These are phyloP conservation scores for Sialis fuliginosa DNA, from an alignment of 2,888 invertebrate species.

Conservation along the genomic window DNA sequence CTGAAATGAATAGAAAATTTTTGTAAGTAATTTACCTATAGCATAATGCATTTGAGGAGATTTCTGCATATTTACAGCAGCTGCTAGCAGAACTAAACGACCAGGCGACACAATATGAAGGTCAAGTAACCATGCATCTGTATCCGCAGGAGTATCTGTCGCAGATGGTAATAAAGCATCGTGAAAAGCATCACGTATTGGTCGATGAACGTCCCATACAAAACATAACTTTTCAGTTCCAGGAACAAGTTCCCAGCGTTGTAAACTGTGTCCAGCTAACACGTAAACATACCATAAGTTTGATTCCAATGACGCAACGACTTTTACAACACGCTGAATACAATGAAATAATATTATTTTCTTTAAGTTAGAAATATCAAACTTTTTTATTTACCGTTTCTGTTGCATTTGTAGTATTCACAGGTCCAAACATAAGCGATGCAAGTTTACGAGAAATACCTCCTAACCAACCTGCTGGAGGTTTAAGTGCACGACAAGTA, in stretches of 20 bases:
- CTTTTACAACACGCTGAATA: conserved; percentile 43
- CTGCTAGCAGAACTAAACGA: conserved; percentile 31
- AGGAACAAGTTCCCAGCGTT: conserved; percentile 51
- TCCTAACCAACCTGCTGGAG: conserved; percentile 70
- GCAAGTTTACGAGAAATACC: conserved; percentile 71
- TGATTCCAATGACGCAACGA: conserved; percentile 29
- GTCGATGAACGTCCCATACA: conserved; percentile 55
- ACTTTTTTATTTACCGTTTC: conserved; percentile 38
- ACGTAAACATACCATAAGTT: conserved; percentile 40
- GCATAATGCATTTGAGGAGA: conserved; percentile 55
- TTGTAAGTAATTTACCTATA: conserved; percentile 26
- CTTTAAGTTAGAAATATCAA: not conserved
- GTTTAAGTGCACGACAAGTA: conserved; percentile 45
- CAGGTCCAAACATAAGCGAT: conserved; percentile 61
- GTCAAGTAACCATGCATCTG: conserved; percentile 60
- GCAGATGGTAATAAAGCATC: conserved; percentile 44
- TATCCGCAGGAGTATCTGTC: conserved; percentile 27
- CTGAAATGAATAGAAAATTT: not conserved
- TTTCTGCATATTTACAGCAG: conserved; percentile 44
- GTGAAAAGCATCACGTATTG: conserved; percentile 53
- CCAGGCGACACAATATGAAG: conserved; percentile 33
- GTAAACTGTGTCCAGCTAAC: conserved; percentile 59
- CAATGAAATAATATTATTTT: conserved; percentile 3
- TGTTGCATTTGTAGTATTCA: conserved; percentile 37
- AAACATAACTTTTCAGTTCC: conserved; percentile 45